phyloP scores from a whole-genome alignment of 2,113 vertebrate species.

The Neotragus moschatus region DNA sequence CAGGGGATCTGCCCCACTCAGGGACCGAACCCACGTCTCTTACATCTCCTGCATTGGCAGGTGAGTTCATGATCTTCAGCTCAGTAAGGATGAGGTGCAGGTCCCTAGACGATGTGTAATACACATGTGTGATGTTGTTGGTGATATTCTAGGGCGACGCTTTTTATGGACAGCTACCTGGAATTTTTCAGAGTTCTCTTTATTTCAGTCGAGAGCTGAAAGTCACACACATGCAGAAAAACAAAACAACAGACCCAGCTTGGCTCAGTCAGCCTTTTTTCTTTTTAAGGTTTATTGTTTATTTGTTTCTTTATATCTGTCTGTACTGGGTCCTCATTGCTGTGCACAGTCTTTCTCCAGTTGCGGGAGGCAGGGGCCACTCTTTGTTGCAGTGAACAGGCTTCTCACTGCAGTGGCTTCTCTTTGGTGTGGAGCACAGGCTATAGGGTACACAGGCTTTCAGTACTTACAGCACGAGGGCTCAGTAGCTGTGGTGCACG shows the following conservation, averaged over 20 bases:
- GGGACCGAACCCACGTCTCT: rapidly evolving
- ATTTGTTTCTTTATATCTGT: neutral
- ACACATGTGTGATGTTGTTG: neutral
- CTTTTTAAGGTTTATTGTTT: neutral
- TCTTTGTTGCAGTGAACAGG: neutral
- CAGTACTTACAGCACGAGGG: neutral
- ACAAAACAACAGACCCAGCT: neutral
- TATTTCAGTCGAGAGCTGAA: neutral
- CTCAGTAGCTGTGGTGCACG: neutral
- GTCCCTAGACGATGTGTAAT: neutral
- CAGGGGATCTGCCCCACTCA: neutral
- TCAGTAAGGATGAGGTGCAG: neutral
- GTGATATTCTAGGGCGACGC: neutral
- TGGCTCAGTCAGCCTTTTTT: neutral
- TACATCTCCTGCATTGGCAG: neutral
- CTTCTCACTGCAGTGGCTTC: neutral
- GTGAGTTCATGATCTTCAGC: neutral
- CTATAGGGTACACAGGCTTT: neutral
- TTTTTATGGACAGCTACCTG: neutral
- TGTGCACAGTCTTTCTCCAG: neutral
- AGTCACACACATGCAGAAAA: neutral
- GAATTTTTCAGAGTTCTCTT: neutral
- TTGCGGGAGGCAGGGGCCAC: neutral
- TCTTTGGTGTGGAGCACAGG: neutral
- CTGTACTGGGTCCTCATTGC: neutral